Percentiles rank a stretch among this genome's conserved stretches.
Evolutionary conservation across 1,140 invertebrate genomes (phyloP).

Genomic region (Oncopeltus fasciatus): DNA sequence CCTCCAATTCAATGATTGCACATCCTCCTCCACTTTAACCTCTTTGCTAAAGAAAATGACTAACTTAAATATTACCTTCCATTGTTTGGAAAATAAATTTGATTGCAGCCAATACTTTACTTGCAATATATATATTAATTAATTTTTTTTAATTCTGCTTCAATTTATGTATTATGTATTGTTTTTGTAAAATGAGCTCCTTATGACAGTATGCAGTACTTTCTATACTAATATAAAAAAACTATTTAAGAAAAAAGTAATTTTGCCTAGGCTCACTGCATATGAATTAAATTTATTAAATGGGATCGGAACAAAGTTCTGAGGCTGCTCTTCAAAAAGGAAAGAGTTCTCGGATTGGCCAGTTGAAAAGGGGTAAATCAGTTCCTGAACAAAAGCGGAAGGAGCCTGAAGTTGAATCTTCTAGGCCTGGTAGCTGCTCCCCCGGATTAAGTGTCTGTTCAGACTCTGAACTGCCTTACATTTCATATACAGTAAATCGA

Average conservation of each 20-base stretch:
- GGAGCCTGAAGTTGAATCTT: slow-evolving; percentile 17
- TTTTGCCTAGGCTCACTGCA: no score
- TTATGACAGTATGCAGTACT: no score
- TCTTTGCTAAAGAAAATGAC: not conserved
- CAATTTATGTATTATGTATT: no score
- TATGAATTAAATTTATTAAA: no score
- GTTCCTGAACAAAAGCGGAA: slow-evolving; percentile 23
- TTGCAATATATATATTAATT: no score
- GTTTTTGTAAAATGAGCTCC: no score
- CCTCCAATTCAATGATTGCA: not conserved
- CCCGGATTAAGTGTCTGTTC: slow-evolving; percentile 77
- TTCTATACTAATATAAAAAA: no score
- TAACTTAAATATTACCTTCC: not conserved
- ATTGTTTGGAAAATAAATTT: no score
- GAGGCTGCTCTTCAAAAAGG: slow-evolving; percentile 14
- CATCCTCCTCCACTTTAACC: not conserved
- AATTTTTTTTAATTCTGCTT: no score
- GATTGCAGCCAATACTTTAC: no score
- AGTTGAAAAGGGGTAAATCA: slow-evolving; percentile 22
- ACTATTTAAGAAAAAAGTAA: no score
- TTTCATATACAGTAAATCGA: slow-evolving; percentile 82
- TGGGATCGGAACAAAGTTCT: slow-evolving; percentile 26
- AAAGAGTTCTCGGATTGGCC: slow-evolving; percentile 18
- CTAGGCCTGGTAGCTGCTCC: slow-evolving; percentile 44
- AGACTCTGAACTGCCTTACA: slow-evolving; percentile 81